These are phyloP conservation scores for Gymnogyps californianus DNA, from an alignment of 2,113 vertebrate species.

Conservation along the genomic window DNA sequence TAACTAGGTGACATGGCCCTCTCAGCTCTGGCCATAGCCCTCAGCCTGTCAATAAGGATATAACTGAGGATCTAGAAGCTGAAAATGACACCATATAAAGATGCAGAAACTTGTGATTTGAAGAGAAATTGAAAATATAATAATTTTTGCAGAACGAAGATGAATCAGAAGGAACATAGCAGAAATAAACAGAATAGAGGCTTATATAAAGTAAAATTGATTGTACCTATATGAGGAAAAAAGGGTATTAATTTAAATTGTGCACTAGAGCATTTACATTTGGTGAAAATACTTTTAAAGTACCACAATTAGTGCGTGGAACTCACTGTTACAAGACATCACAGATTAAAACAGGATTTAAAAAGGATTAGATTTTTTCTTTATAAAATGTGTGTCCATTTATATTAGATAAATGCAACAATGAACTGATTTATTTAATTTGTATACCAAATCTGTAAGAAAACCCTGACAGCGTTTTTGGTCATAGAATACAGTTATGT, in stretches of 20 bases:
- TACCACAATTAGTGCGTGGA: background rate
- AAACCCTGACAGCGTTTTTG: background rate
- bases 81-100: background rate
- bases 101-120: background rate
- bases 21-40: background rate
- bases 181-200: background rate
- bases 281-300: background rate
- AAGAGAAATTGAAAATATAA: background rate
- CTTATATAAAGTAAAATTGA: background rate
- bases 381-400: background rate
- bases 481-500: background rate
- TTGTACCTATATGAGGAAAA: background rate
- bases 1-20: rapidly evolving
- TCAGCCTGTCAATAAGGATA: background rate
- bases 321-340: background rate
- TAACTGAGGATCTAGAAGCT: background rate
- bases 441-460: background rate
- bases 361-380: background rate
- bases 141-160: background rate
- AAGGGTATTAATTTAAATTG: background rate
- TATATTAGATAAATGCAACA: background rate
- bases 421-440: background rate
- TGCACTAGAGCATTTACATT: background rate
- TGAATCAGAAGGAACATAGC: background rate
- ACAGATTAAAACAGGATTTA: background rate